Conservation (phyloP, 2,888 invertebrate genomes). For the Brenthis hecate region DNA sequence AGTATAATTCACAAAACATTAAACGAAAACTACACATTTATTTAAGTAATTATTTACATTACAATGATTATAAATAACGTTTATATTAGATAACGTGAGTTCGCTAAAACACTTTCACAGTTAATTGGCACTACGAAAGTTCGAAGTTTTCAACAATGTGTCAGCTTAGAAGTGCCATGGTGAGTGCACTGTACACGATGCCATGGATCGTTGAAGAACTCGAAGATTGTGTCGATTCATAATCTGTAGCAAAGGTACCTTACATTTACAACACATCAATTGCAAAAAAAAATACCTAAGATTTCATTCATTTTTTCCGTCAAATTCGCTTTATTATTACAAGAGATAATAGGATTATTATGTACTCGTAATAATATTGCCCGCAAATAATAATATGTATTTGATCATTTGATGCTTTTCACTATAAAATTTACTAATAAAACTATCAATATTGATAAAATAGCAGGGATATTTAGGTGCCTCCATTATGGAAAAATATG, state of each 20-base stretch:
- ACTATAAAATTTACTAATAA: too few species aligned
- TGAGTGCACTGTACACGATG: constrained; percentile 50
- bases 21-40: constrained; percentile 32
- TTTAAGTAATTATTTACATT: constrained; percentile 41
- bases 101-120: constrained; percentile 48
- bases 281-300: too few species aligned
- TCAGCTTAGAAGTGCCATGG: constrained; percentile 65
- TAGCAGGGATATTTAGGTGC: too few species aligned
- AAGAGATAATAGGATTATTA: too few species aligned
- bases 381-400: too few species aligned
- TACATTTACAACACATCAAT: not conserved
- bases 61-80: constrained; percentile 36
- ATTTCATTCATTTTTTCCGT: too few species aligned
- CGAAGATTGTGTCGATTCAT: constrained; percentile 74
- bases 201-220: constrained; percentile 50
- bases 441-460: too few species aligned
- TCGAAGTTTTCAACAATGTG: constrained; percentile 41
- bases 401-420: too few species aligned
- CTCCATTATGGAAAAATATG: too few species aligned
- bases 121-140: constrained; percentile 63
- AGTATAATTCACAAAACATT: constrained; percentile 12
- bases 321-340: too few species aligned
- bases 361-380: too few species aligned
- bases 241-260: constrained; percentile 54
- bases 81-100: constrained; percentile 1